phyloP scores from a whole-genome alignment of 2,113 vertebrate species.

The Dromiciops gliroides region DNA sequence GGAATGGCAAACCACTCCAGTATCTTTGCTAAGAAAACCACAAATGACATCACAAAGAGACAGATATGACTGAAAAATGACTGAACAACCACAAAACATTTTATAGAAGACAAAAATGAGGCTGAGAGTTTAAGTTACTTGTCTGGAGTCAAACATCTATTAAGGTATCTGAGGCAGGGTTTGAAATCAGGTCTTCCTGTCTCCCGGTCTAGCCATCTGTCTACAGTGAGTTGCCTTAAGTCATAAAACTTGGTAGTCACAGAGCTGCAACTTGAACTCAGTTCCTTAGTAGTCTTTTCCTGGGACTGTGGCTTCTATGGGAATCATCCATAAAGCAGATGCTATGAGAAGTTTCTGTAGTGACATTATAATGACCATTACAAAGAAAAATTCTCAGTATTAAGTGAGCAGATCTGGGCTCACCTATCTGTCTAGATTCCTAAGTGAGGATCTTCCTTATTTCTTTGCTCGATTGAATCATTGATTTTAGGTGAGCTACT shows the following conservation, averaged over 20 bases:
- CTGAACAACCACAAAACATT: background rate
- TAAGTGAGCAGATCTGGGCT: constrained; percentile 57
- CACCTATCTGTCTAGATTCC: constrained; percentile 33
- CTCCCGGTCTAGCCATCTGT: background rate
- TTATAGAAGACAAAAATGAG: background rate
- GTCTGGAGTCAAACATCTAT: background rate
- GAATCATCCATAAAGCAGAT: background rate
- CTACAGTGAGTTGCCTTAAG: background rate
- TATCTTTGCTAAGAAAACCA: background rate
- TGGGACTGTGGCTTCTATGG: background rate
- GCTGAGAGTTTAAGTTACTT: background rate
- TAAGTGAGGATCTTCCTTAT: constrained; percentile 42
- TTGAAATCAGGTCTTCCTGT: background rate
- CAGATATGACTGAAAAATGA: background rate
- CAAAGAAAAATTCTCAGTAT: constrained; percentile 50
- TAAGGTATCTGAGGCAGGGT: background rate
- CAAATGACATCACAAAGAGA: background rate
- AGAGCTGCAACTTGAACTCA: background rate
- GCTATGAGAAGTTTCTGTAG: background rate
- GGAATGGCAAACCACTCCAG: background rate
- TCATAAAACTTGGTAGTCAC: background rate
- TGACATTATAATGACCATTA: constrained; percentile 43
- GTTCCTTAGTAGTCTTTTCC: background rate
- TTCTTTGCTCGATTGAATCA: constrained; percentile 55
- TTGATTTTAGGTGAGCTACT: constrained; percentile 66